A percentile compares a stretch with the other conserved stretches of the same genome.
Evolutionary conservation across 2,113 vertebrate species (phyloP).

Genomic region (Mirounga angustirostris): DNA sequence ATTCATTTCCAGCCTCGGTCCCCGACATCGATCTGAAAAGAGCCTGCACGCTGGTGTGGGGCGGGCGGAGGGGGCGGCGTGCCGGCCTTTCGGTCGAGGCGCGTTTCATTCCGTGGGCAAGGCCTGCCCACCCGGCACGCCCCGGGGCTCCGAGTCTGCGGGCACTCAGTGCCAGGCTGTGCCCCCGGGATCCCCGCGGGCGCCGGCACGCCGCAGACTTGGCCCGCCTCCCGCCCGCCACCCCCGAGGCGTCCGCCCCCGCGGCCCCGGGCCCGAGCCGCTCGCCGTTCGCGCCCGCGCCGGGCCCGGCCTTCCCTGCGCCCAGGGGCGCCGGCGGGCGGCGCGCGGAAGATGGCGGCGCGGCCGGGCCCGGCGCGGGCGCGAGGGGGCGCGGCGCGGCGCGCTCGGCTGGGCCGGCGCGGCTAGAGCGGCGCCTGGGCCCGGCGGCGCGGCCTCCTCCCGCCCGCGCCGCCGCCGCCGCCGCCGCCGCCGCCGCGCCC

Average conservation of each 20-base stretch:
- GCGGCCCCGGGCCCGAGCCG: too few relatives aligned
- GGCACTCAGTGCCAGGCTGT: not conserved
- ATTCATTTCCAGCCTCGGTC: not conserved
- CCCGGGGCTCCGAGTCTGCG: not conserved
- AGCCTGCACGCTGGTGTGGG: not conserved
- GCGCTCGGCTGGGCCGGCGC: conserved; percentile 59
- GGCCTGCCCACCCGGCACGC: conserved; percentile 57
- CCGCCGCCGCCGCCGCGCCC: not conserved
- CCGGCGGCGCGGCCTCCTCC: conserved; percentile 47
- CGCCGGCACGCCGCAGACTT: not conserved
- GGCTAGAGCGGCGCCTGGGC: conserved; percentile 73
- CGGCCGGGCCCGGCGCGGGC: conserved; percentile 79
- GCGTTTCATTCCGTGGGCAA: fast-evolving
- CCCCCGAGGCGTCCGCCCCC: not conserved
- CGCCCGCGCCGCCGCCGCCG: conserved; percentile 56
- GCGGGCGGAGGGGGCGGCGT: not conserved
- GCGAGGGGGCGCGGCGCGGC: conserved; percentile 44
- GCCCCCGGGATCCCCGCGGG: not conserved
- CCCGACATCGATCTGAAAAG: too few relatives aligned
- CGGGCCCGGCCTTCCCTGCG: not conserved
- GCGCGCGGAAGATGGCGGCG: conserved; percentile 93
- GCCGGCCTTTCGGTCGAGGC: not conserved
- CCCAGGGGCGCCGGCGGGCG: not conserved
- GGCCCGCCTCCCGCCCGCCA: not conserved
- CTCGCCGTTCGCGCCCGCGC: not conserved